Base-by-base conservation (phyloP, 2,888 invertebrate species). In the Torymus tubicola region DNA sequence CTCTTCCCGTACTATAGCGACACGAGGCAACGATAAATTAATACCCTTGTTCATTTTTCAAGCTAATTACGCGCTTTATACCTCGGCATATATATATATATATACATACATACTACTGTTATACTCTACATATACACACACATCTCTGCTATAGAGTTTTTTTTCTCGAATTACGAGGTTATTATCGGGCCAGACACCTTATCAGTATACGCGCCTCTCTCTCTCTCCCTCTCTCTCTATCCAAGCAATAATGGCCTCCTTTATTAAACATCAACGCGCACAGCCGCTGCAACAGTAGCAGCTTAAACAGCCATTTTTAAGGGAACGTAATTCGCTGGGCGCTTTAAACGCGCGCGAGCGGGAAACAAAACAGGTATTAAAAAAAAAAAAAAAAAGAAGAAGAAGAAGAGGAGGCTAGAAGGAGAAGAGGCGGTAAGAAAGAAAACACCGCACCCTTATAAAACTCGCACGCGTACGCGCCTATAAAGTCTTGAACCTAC, bases 401-500 rank as follows among this genome's bases (percentile, higher is more conserved):
- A 67, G 18, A 16, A 10, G 4, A 42, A 2, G 14, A 16, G n/a
- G 52, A 50, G 52, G 50, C 13, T 13, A 63, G 58, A 42, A 16
- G 50, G 53, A 14, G 53, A 61, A 42, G 42, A 42, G 42, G 42
- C 8, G 42, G 42, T 8, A 42, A 42, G 42, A 42, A 42, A 42
- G 42, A 42, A 42, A 42, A 42, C 42, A 42, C 42, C 42, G 42
- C 52, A n/a, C 12, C 63, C 50, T 73, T 74, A 63, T 73, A 63
- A 73, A 78, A 69, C 18, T 21, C 3, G 31, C 3, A 0, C 31
- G 31, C 31, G 31, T 8, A 8, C 13, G 57, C 13, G 55, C 58
- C 24, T 24, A 61, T 52, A 76, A 64, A 63, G 76, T 68, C 76
- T 75, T 72, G 58, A 76, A 72, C 63, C 61, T 58, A 53, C 53